Evolutionary conservation across 53 echinoderm and acorn worm species (phyloP).

Genomic region (Holothuria scabra): DNA sequence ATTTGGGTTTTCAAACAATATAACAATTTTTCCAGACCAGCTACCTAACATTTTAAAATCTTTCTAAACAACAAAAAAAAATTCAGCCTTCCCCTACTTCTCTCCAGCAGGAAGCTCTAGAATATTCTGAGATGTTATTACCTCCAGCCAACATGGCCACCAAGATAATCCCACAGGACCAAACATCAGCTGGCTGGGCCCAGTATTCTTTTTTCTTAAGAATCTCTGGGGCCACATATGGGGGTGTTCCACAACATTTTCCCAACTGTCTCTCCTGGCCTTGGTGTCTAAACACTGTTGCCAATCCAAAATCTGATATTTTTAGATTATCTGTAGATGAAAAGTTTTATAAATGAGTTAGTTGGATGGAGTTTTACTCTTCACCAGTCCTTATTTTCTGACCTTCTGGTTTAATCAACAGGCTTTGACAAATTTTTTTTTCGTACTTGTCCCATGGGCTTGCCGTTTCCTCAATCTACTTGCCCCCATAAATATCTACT

Average conservation of each 20-base stretch:
- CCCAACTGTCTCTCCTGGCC: slow-evolving; percentile 77
- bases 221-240: slow-evolving; percentile 91
- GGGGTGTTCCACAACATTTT: slow-evolving; percentile 88
- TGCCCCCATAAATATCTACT: too few relatives aligned
- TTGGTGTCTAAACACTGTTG: slow-evolving; percentile 91
- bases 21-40: too few relatives aligned
- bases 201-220: slow-evolving; percentile 82
- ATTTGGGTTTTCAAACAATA: too few relatives aligned
- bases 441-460: too few relatives aligned
- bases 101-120: too few relatives aligned
- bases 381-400: too few relatives aligned
- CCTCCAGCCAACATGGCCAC: slow-evolving; percentile 97
- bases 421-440: too few relatives aligned
- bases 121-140: neutral
- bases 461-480: too few relatives aligned
- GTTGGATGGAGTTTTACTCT: neutral
- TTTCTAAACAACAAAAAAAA: too few relatives aligned
- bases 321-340: slow-evolving; percentile 78
- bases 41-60: too few relatives aligned
- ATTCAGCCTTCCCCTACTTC: too few relatives aligned
- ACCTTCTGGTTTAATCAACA: too few relatives aligned
- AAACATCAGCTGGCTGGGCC: slow-evolving; percentile 89
- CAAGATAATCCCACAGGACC: slow-evolving; percentile 98
- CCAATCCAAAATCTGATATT: slow-evolving; percentile 91
- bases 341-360: neutral